Base-by-base conservation (phyloP, 2,797 vertebrate genomes). In the Rousettus madagascariensis region DNA sequence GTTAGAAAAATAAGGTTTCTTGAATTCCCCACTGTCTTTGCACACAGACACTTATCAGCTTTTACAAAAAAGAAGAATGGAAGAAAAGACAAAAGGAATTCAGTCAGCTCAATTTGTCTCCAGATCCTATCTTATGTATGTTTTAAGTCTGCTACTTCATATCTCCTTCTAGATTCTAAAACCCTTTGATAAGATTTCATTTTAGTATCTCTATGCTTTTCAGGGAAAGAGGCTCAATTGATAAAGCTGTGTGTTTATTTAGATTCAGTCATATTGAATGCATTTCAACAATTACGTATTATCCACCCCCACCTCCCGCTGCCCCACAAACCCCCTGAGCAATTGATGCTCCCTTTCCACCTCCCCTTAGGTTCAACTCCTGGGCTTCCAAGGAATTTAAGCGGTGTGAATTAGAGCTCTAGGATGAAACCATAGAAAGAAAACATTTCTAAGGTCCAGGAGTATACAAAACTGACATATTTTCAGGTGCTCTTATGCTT, bases 221-320 rank as follows among this genome's bases (percentile, higher is more conserved):
- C 89, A 49, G 65, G 65, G 79, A 86, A 78, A 71, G 80, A 93
- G 53, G 78, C 78, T 88, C 49, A 36, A 33, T 85, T 92, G 95
- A 96, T 74, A 80, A 91, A 84, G 43, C 61, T 43, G 4, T 28
- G 0, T 96, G 94, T 95, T 95, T 86, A 89, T 92, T 95, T 97
- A 83, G 72, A 82, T 82, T 72, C n/a, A 19, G 95, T 87, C 72
- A 36, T 36, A 82, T 6, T 61, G 87, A 88, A 93, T 88, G 74
- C 49, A 63, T 92, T 71, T 91, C 74, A 94, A 43, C 10, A 80
- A 61, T 72, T 82, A 41, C 49, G 10, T 59, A 59, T 57, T 28
- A 41, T 26, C 15, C 49, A 15, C 13, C 2, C 46, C 41, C 8
- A 6, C 7, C 7, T 7, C 46, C 46, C 13, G 13, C 46, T 11